Evolutionary conservation across 2,888 invertebrate genomes (phyloP).

Genomic region (Tortrix viridana): DNA sequence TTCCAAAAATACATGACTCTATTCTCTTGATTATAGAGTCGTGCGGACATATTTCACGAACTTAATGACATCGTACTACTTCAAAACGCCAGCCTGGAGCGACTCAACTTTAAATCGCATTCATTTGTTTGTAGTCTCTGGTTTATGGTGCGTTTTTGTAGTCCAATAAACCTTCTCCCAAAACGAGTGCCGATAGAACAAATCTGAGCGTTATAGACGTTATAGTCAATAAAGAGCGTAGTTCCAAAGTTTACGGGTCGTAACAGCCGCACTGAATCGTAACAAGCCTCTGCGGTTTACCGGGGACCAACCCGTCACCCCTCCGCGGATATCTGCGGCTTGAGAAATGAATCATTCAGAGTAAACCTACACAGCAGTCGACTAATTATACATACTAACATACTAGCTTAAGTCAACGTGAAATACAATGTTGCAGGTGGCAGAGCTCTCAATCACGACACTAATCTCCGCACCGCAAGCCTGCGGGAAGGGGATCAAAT

Average conservation of each 20-base stretch:
- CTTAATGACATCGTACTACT: no score
- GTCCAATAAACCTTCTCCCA: constrained; percentile 4
- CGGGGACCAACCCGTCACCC: constrained; percentile 1
- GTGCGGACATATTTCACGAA: no score
- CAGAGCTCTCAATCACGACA: neutral
- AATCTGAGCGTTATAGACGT: constrained; percentile 16
- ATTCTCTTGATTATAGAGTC: no score
- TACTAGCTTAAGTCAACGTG: neutral
- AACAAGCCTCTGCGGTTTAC: constrained; percentile 9
- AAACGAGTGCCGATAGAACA: constrained; percentile 13
- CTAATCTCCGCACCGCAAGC: constrained; percentile 6
- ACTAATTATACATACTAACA: neutral
- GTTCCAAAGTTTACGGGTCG: constrained; percentile 14
- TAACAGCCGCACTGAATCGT: constrained; percentile 27
- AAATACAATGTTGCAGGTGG: neutral
- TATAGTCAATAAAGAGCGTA: constrained; percentile 17
- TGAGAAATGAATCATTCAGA: constrained; percentile 24
- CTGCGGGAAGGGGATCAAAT: constrained; percentile 8
- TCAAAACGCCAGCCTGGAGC: no score
- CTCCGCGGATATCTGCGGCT: constrained; percentile 8
- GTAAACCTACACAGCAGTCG: constrained; percentile 14
- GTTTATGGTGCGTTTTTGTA: constrained; percentile 10
- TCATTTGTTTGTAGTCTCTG: neutral
- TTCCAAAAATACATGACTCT: no score
- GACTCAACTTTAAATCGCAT: no score